Evolutionary conservation across 2,113 vertebrate genomes (phyloP).

Genomic region (Tyrannus savana): DNA sequence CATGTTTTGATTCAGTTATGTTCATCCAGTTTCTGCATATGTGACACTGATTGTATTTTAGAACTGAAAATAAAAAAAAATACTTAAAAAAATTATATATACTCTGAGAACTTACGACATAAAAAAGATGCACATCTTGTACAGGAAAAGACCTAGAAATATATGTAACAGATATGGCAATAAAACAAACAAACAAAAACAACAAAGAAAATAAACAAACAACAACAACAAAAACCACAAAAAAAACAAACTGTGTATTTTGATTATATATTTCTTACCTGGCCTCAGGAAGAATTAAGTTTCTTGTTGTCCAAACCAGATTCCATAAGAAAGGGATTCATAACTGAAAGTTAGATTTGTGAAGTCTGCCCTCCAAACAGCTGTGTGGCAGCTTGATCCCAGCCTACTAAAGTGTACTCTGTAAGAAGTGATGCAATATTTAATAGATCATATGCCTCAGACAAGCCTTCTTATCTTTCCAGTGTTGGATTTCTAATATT

Average conservation of each 20-base stretch:
- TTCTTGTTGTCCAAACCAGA: neutral
- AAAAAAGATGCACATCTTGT: neutral
- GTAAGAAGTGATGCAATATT: neutral
- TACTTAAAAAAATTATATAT: neutral
- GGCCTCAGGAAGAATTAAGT: neutral
- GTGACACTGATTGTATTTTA: neutral
- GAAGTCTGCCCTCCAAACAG: neutral
- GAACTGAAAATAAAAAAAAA: neutral
- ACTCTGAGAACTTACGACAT: neutral
- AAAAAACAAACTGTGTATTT: neutral
- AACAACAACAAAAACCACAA: neutral
- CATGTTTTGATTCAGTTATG: constrained; percentile 9
- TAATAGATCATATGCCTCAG: neutral
- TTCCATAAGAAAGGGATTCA: neutral
- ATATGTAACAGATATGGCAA: neutral
- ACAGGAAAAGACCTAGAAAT: neutral
- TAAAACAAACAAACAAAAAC: rapidly evolving
- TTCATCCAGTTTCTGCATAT: neutral
- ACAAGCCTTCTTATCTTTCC: neutral
- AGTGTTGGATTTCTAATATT: neutral
- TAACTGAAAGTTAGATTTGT: neutral
- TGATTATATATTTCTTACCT: neutral
- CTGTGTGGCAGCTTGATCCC: neutral
- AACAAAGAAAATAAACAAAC: neutral
- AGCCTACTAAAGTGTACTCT: neutral